Percentiles rank a stretch among this genome's conserved stretches.
Evolutionary conservation across 2,113 vertebrate genomes (phyloP).

Genomic region (Coturnix japonica): DNA sequence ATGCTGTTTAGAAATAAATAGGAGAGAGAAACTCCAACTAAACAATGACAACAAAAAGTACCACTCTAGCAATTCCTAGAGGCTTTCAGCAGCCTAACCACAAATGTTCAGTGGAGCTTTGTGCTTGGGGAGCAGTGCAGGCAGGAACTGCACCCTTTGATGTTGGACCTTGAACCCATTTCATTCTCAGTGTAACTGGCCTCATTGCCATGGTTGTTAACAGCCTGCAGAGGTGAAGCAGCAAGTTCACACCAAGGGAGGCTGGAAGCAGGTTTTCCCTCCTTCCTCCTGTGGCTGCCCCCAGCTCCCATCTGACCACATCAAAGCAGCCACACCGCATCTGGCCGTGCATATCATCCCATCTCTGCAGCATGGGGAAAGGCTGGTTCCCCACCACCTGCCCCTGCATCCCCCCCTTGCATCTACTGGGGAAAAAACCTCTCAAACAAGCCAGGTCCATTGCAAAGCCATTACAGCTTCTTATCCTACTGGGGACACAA

Average conservation of each 20-base stretch:
- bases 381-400: background rate
- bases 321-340: background rate
- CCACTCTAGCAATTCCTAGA: background rate
- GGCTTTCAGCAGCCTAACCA: background rate
- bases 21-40: background rate
- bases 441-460: background rate
- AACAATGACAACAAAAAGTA: background rate
- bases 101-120: background rate
- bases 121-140: background rate
- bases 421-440: background rate
- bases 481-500: background rate
- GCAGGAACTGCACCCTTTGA: conserved; percentile 13
- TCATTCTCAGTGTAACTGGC: background rate
- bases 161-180: background rate
- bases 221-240: background rate
- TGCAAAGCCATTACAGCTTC: background rate
- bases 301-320: fast-evolving
- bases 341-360: fast-evolving
- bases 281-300: background rate
- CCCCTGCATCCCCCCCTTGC: background rate
- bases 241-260: background rate
- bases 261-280: background rate
- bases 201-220: conserved; percentile 17
- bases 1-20: background rate
- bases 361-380: fast-evolving